phyloP scores from a whole-genome alignment of 2,888 invertebrate species.

The Rugalucina vietnamica region DNA sequence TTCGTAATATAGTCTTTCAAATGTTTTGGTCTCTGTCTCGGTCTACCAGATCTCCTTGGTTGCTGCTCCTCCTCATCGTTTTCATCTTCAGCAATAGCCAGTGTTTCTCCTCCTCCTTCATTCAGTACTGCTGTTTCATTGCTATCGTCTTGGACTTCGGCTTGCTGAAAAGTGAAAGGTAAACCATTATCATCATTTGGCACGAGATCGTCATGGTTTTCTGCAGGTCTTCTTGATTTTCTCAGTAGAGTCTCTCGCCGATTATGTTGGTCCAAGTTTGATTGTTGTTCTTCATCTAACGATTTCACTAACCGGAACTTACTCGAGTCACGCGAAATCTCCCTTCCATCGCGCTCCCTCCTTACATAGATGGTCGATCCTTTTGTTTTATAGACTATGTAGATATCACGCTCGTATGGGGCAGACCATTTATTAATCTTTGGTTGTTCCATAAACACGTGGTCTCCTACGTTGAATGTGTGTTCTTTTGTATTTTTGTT shows the following conservation, averaged over 20 bases:
- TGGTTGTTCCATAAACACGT: conserved; percentile 25
- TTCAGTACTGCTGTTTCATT: too few relatives aligned
- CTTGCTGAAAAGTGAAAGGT: too few relatives aligned
- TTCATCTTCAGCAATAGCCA: neutral
- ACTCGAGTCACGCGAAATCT: neutral
- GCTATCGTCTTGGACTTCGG: too few relatives aligned
- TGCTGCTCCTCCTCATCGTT: neutral
- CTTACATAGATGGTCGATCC: conserved; percentile 40
- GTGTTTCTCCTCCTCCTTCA: neutral
- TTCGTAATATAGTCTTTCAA: neutral
- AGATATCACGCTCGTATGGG: conserved; percentile 40
- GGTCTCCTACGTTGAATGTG: conserved; percentile 32
- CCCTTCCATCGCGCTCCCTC: conserved; percentile 31
- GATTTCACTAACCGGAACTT: neutral
- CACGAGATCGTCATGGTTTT: neutral
- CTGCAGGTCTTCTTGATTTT: neutral
- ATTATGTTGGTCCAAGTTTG: neutral
- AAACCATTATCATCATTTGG: too few relatives aligned
- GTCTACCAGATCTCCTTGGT: neutral
- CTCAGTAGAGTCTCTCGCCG: neutral
- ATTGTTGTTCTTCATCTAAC: neutral
- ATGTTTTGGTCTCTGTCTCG: neutral
- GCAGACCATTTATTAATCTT: conserved; percentile 38
- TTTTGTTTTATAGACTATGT: conserved; percentile 18
- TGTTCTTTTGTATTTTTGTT: neutral